Evolutionary conservation across 2,888 invertebrate species (phyloP).

Genomic region (Cataglyphis livida): DNA sequence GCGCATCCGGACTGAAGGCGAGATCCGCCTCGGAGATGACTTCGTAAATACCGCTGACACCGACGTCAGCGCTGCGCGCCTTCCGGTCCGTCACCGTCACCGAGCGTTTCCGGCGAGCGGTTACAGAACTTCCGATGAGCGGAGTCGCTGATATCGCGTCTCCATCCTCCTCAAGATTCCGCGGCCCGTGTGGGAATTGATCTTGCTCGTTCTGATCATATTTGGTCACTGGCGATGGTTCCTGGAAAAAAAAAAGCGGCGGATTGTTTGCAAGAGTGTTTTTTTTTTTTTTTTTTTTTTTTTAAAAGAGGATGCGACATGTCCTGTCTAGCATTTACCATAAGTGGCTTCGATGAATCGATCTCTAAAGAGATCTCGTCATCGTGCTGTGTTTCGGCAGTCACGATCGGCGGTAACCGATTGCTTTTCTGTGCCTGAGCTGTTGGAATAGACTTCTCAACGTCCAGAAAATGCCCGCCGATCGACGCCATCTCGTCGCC

Average conservation of each 20-base stretch:
- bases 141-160: slow-evolving; percentile 86
- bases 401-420: slow-evolving; percentile 74
- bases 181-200: slow-evolving; percentile 92
- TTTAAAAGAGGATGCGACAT: neutral
- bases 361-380: slow-evolving; percentile 73
- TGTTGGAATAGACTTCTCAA: slow-evolving; percentile 84
- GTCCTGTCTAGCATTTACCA: slow-evolving; percentile 75
- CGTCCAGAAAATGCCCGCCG: slow-evolving; percentile 85
- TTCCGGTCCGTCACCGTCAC: slow-evolving; percentile 90
- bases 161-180: slow-evolving; percentile 88
- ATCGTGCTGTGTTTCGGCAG: slow-evolving; percentile 75
- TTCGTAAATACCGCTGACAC: slow-evolving; percentile 95
- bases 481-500: slow-evolving; percentile 86
- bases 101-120: slow-evolving; percentile 88
- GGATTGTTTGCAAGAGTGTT: neutral
- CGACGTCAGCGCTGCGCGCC: slow-evolving; percentile 94
- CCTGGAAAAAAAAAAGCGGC: slow-evolving; percentile 56
- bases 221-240: slow-evolving; percentile 86
- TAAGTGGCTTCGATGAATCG: slow-evolving; percentile 79
- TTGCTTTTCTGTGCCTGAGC: slow-evolving; percentile 83
- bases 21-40: slow-evolving; percentile 97
- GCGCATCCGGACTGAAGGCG: slow-evolving; percentile 94
- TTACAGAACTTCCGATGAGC: slow-evolving; percentile 67
- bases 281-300: neutral
- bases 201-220: slow-evolving; percentile 86